Evolutionary conservation across 2,888 invertebrate genomes (phyloP), one percentile per base, ranked within the genome.

Genomic region (Campaea margaritaria): DNA sequence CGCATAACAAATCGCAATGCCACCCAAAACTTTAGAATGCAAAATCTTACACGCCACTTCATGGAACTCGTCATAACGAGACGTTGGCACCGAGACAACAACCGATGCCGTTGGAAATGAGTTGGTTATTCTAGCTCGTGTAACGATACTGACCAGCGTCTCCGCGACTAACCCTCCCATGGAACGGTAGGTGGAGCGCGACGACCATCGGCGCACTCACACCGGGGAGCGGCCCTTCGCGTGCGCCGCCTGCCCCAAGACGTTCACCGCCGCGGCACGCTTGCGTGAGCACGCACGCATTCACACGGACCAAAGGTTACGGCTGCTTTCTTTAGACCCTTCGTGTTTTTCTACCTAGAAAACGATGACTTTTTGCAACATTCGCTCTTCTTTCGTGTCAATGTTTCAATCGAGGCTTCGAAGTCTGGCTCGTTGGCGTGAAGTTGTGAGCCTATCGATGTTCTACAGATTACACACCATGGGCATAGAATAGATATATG

Each of bases 211-310:
- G 14, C 89, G 92, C 67, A 91, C 91, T 63, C 92, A 91, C 78
- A 92, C 91, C 21, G 91, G 91, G 71, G 92, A 92, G 82, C 85
- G 91, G 64, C 91, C 91, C 81, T 92, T 92, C 82, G 89, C 89
- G 76, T 92, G 92, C 79, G 66, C 85, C 39, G 86, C 83, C 64
- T 92, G 92, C 85, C 88, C 89, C 69, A 92, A 92, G 90, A 92
- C 92, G 76, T 91, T 92, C 83, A 92, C 92, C 65, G 92, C 92
- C 53, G 91, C 91, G 15, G 92, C 92, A 75, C 87, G 92, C 66
- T 78, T 92, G 84, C 86, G 91, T 72, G 92, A 92, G 50, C 92
- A 91, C 75, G 89, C 91, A 64, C 85, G 91, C 71, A 91, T 90
- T 69, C 91, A 92, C 82, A 91, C 92, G 46, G 91, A 92, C 83